phyloP scores from a whole-genome alignment of 2,888 invertebrate species.

The Campoplex nolae region DNA sequence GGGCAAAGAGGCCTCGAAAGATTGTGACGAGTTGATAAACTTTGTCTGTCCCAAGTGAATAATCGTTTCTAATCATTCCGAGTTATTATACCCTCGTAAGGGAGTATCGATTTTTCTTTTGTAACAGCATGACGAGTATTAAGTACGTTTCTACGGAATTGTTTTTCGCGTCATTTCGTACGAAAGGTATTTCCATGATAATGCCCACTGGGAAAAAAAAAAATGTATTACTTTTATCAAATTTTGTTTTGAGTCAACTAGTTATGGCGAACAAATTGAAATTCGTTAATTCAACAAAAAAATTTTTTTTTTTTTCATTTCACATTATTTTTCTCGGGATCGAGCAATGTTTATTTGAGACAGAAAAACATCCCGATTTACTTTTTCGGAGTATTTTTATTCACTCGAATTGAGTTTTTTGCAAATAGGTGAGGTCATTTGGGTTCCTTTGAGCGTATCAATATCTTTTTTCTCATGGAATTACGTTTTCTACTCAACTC shows the following conservation, averaged over 20 bases:
- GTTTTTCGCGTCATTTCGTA: background rate
- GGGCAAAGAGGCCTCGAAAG: constrained; percentile 30
- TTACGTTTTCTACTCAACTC: background rate
- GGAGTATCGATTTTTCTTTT: background rate
- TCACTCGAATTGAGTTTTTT: background rate
- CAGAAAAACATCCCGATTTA: background rate
- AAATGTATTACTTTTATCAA: no score
- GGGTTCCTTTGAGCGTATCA: background rate
- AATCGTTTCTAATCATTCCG: constrained; percentile 34
- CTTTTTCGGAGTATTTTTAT: background rate
- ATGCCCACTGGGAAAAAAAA: background rate
- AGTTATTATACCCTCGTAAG: constrained; percentile 10
- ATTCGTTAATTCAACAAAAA: no score
- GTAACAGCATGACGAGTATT: background rate
- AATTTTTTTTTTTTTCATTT: no score
- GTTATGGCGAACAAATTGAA: no score
- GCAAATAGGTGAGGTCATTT: no score
- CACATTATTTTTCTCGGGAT: no score
- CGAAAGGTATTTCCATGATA: background rate
- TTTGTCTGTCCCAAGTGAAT: constrained; percentile 17
- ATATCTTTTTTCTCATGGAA: background rate
- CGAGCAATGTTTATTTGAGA: no score
- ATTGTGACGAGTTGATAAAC: constrained; percentile 54
- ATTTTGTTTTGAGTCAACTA: no score
- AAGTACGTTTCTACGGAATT: background rate